Conservation (phyloP, 2,888 invertebrate genomes). For the Drosophila ezoana region DNA sequence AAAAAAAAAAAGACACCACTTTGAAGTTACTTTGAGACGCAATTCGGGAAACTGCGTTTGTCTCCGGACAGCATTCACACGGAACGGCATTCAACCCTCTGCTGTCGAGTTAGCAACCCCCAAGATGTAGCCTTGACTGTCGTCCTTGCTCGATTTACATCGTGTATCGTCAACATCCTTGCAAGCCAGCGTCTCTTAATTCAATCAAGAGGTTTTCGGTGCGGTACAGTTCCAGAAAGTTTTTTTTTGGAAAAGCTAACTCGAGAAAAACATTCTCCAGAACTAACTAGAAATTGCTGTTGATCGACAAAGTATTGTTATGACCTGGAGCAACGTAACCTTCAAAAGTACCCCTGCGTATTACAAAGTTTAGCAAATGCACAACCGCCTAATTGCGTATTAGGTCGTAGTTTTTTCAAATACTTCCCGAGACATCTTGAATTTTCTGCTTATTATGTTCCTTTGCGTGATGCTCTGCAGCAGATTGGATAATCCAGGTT, state of each 20-base stretch:
- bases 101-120: constrained; percentile 37
- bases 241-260: neutral
- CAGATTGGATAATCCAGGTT: too few species aligned
- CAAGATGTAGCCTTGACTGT: constrained; percentile 31
- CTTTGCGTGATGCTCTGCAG: too few species aligned
- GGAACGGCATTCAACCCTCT: constrained; percentile 53
- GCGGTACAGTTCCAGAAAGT: constrained; percentile 43
- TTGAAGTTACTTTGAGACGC: constrained; percentile 64
- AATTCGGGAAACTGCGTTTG: constrained; percentile 76
- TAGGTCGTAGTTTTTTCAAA: too few species aligned
- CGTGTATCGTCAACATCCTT: constrained; percentile 49
- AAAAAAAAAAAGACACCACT: constrained; percentile 52
- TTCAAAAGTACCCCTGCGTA: too few species aligned
- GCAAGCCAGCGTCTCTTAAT: constrained; percentile 43
- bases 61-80: constrained; percentile 21
- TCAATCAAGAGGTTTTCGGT: constrained; percentile 53
- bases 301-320: too few species aligned
- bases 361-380: too few species aligned
- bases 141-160: constrained; percentile 57
- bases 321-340: too few species aligned
- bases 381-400: too few species aligned
- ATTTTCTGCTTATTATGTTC: too few species aligned
- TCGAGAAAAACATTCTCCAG: neutral
- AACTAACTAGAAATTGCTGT: too few species aligned
- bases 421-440: too few species aligned